Base-by-base conservation (phyloP, 1,140 invertebrate species). In the Hylaeus volcanicus region DNA sequence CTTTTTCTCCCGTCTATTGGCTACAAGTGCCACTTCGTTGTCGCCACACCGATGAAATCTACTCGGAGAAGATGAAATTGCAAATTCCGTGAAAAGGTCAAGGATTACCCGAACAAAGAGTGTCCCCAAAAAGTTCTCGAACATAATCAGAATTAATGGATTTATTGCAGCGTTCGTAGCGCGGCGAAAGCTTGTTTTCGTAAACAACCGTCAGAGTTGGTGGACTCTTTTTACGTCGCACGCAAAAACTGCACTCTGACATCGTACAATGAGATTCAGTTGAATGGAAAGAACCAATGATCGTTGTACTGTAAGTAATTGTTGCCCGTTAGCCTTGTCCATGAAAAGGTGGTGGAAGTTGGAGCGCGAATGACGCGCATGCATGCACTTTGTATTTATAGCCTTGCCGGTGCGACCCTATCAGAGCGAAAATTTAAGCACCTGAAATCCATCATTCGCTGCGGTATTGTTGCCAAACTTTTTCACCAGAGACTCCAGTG, bases 381-480 rank as follows among this genome's bases (percentile, higher is more conserved):
- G 61, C 71, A 79, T 79, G 77, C 77, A 79, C 58, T 74, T 74
- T 65, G 77, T 79, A 79, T 79, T 79, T 79, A 79, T 79, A 79
- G 77, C 37, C 6, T 12, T 39, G 3, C 64, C 43, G 64, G 41
- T 12, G 41, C 51, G 60, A 51, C 41, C 77, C 66, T 73, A 79
- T 56, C 61, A 63, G 37, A 56, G 77, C 26, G 70, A 74, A 73
- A 79, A 79, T 79, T 79, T 73, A 79, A 74, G 70, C 65, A 37
- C 14, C 43, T 64, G 51, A 37, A 53, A 56, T 73, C 39, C 45
- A 26, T 56, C 41, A 14, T 12, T 12, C 37, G 12, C 58, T 26
- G 6, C n/a, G 26, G 51, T 51, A 51, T 12, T 11, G 3, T 37
- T 61, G 26, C 58, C 26, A 14, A 8, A 26, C 1, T 48, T 2